phyloP scores from a whole-genome alignment of 2,113 vertebrate species.

The Salvelinus sp. region DNA sequence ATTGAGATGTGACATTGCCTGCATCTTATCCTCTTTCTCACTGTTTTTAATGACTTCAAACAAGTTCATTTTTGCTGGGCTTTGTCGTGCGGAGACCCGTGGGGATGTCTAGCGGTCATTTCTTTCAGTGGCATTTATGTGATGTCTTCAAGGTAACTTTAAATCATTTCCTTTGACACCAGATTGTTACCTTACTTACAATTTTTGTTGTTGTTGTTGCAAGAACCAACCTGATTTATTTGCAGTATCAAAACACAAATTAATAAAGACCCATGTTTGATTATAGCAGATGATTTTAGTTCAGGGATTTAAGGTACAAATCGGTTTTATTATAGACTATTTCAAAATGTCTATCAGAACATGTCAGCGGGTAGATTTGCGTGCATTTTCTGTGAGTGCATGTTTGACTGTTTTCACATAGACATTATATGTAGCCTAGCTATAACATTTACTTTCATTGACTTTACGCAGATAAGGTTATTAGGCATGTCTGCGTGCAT shows the following conservation, averaged over 20 bases:
- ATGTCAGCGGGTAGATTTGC: conserved; percentile 11
- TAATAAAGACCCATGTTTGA: conserved; percentile 7
- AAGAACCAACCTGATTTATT: conserved; percentile 55
- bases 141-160: conserved; percentile 98
- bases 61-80: conserved; percentile 93
- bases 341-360: conserved; percentile 15
- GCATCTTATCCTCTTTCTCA: conserved; percentile 89
- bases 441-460: conserved; percentile 26
- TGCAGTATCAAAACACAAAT: conserved; percentile 47
- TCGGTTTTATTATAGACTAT: not conserved
- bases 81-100: conserved; percentile 94
- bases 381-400: conserved; percentile 22
- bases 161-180: conserved; percentile 71
- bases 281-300: conserved; percentile 4
- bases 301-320: not conserved
- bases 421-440: not conserved
- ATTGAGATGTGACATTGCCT: conserved; percentile 99
- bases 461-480: conserved; percentile 16
- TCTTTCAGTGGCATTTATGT: conserved; percentile 96
- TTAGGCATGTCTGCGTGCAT: conserved; percentile 36
- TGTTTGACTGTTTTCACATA: conserved; percentile 11
- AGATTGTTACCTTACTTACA: conserved; percentile 75
- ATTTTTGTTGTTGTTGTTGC: conserved; percentile 32
- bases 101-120: conserved; percentile 93
- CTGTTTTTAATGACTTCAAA: conserved; percentile 97